Evolutionary conservation across 2,113 vertebrate genomes (phyloP), one percentile per base, ranked within the genome.

Genomic region (Planiliza haematocheilus): DNA sequence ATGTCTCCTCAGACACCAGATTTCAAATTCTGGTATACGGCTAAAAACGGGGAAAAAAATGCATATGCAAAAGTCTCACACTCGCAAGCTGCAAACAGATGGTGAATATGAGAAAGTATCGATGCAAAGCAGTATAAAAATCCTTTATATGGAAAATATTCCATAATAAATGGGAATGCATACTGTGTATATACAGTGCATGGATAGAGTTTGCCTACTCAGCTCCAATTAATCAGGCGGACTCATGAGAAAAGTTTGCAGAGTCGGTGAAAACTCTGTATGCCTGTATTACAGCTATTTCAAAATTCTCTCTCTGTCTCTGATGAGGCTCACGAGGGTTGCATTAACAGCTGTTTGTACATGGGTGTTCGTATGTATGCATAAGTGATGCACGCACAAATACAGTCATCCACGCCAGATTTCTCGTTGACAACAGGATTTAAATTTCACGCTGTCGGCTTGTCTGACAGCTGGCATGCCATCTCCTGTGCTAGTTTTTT

Each of bases 141-240:
- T 18, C 14, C 0, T 10, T 20, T 9, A 4, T 1, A 11, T 36
- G n/a, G 24, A 20, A 39, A 20, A 14, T 2, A 43, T 43, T 56
- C 14, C 48, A 20, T 42, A 13, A 13, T 48, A 53, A 53, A 61
- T 20, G 5, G 48, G 13, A 58, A 30, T 30, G 10, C 16, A 53
- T 41, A 21, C 7, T 56, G 52, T 53, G 67, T 16, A 63, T 17
- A 63, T 24, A 62, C 38, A 38, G 20, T 65, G 8, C 34, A 77
- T 70, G 4, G 43, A 74, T 74, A 61, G 58, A 38, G 13, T 53
- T 30, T 3, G 5, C 5, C 24, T 30, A 30, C 46, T 74, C 51
- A 53, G 67, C 62, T 58, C 7, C 14, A 18, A 77, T 83, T 59
- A 83, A 79, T 79, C 70, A 77, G 73, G 72, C 16, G 71, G 53